Evolutionary conservation across 2,797 vertebrate species (phyloP).

Genomic region (Parauchenoglanis ngamensis): DNA sequence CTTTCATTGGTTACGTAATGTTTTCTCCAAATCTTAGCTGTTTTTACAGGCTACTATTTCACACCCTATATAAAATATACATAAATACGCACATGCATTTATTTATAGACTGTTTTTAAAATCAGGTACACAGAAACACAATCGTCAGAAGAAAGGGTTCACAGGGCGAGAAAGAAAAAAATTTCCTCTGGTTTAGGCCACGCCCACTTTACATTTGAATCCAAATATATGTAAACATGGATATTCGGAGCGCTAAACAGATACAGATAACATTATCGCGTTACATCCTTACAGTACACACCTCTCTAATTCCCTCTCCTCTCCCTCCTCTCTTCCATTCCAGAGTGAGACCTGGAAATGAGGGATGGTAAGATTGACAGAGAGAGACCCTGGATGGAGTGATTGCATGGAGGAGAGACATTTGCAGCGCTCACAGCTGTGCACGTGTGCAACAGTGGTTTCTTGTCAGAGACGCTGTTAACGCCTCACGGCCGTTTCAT

Average conservation of each 20-base stretch:
- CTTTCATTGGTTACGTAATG: not conserved
- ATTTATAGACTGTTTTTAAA: not conserved
- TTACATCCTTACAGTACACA: not conserved
- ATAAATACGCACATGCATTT: not conserved
- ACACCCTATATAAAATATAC: conserved; percentile 2
- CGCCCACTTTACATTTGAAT: not conserved
- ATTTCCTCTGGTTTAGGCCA: not conserved
- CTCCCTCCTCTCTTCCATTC: not conserved
- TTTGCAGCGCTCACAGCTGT: conserved; percentile 31
- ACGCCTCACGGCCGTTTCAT: conserved; percentile 54
- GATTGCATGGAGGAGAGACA: conserved; percentile 27
- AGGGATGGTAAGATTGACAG: not conserved
- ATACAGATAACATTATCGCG: not conserved
- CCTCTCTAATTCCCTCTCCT: not conserved
- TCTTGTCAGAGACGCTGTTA: conserved; percentile 35
- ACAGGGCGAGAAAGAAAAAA: not conserved
- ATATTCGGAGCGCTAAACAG: not conserved
- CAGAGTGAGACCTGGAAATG: conserved; percentile 2
- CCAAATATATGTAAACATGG: not conserved
- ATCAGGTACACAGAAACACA: not conserved
- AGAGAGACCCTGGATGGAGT: not conserved
- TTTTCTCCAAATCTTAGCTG: not conserved
- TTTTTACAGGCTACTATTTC: conserved; percentile 37
- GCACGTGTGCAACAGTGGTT: conserved; percentile 33
- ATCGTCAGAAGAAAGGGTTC: not conserved